Percentiles rank a stretch among this genome's conserved stretches.
These are phyloP conservation scores for Nemapogon koenigi DNA, from an alignment of 2,888 invertebrate genomes.

Conservation along the genomic window DNA sequence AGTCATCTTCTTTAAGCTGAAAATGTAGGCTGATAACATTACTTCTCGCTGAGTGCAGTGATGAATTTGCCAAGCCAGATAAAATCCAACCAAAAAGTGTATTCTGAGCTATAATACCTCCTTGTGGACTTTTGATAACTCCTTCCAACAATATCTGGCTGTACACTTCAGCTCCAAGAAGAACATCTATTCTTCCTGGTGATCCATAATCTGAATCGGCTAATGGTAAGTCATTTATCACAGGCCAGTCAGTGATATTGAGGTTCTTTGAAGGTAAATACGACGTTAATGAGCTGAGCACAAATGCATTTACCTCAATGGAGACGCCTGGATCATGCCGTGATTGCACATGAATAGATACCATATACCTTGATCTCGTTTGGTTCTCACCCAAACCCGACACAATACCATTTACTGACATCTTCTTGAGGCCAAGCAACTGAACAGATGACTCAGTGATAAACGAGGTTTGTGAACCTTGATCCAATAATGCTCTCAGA, in stretches of 20 bases:
- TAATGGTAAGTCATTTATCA: slow-evolving; percentile 13
- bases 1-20: slow-evolving; percentile 15
- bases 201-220: slow-evolving; percentile 16
- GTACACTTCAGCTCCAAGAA: slow-evolving; percentile 16
- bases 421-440: slow-evolving; percentile 16
- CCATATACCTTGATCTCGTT: slow-evolving; percentile 13
- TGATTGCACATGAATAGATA: slow-evolving; percentile 15
- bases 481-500: slow-evolving; percentile 19
- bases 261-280: slow-evolving; percentile 12
- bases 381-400: slow-evolving; percentile 17
- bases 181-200: slow-evolving; percentile 17
- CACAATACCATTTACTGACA: slow-evolving; percentile 16
- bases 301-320: slow-evolving; percentile 16
- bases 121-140: background rate
- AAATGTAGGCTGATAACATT: slow-evolving; percentile 14
- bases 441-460: slow-evolving; percentile 20
- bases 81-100: slow-evolving; percentile 19
- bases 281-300: slow-evolving; percentile 15
- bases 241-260: slow-evolving; percentile 13
- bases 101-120: slow-evolving; percentile 12
- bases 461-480: slow-evolving; percentile 21
- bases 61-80: slow-evolving; percentile 12
- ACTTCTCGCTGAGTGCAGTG: background rate
- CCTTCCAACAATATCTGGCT: background rate
- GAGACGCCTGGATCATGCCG: slow-evolving; percentile 8